Evolutionary conservation across 2,113 vertebrate genomes (phyloP), one percentile per base, ranked within the genome.

Genomic region (Pangasianodon hypophthalmus): DNA sequence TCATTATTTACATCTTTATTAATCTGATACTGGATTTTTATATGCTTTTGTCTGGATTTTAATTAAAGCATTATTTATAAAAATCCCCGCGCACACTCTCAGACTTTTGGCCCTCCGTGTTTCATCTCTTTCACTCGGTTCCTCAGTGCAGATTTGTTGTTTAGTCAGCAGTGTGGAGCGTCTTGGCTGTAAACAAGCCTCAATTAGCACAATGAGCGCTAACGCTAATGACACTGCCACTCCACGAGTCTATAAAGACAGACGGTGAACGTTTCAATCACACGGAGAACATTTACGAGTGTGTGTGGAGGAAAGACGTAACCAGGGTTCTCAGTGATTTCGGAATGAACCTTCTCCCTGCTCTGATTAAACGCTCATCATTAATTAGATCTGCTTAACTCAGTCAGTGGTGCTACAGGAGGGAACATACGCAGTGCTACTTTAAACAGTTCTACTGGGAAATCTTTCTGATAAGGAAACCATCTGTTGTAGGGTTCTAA

Each of bases 141-240:
- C 86, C 84, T 79, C 48, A 62, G 86, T 1, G 29, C 32, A 41
- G 46, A 87, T 52, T 73, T 56, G 67, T 41, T 83, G 64, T 89
- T 89, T 69, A 77, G 71, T 90, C 84, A 92, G 89, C 87, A 85
- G 24, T 37, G 16, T 84, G 69, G 37, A 50, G 9, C n/a, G 26
- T n/a, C 21, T 6, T 75, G 50, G 58, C 37, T 21, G 84, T 91
- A 92, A 93, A 92, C 88, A 88, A 92, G 84, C 92, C 95, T 96
- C 94, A 95, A 95, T 96, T 95, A 95, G 94, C 92, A 92, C 93
- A 95, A 96, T 95, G 95, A 93, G 87, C 48, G 83, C 67, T 89
- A 82, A 88, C 44, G 60, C 85, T 91, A 88, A 91, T 83, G 89
- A 87, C 77, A 41, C 89, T 87, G 85, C 48, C 90, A 87, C 46